Evolutionary conservation across 2,113 vertebrate genomes (phyloP).

Genomic region (Mustela lutreola): DNA sequence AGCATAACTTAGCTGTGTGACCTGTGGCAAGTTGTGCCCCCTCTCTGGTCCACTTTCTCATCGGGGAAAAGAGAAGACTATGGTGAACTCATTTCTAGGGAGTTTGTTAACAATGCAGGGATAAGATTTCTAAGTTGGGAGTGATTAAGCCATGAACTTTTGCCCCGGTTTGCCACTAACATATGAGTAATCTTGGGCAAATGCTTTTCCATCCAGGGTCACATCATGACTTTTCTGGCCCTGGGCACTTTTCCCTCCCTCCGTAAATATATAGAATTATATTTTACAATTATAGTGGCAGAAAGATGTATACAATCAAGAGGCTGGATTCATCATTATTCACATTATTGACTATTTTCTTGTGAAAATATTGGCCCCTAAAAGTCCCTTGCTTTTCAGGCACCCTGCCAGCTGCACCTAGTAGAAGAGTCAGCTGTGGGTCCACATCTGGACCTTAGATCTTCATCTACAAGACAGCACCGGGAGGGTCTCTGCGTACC

Average conservation of each 20-base stretch:
- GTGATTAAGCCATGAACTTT: neutral
- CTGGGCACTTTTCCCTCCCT: neutral
- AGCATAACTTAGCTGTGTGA: neutral
- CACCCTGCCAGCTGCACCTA: neutral
- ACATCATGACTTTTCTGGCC: neutral
- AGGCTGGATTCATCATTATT: neutral
- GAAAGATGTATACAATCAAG: neutral
- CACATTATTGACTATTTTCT: neutral
- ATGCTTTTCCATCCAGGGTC: neutral
- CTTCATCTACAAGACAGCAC: neutral
- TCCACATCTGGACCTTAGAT: neutral
- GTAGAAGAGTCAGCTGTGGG: neutral
- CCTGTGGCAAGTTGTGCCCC: neutral
- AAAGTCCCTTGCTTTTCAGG: neutral
- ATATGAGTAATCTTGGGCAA: neutral
- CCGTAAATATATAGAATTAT: neutral
- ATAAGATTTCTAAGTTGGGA: neutral
- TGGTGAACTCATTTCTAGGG: neutral
- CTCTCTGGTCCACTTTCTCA: neutral
- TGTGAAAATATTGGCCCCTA: neutral
- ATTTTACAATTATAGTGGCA: neutral
- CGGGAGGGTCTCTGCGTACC: neutral
- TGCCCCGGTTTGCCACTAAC: neutral
- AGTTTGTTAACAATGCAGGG: neutral
- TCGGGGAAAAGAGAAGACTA: neutral